Conservation (phyloP, 2,113 vertebrate species). For the Eidolon helvum region DNA sequence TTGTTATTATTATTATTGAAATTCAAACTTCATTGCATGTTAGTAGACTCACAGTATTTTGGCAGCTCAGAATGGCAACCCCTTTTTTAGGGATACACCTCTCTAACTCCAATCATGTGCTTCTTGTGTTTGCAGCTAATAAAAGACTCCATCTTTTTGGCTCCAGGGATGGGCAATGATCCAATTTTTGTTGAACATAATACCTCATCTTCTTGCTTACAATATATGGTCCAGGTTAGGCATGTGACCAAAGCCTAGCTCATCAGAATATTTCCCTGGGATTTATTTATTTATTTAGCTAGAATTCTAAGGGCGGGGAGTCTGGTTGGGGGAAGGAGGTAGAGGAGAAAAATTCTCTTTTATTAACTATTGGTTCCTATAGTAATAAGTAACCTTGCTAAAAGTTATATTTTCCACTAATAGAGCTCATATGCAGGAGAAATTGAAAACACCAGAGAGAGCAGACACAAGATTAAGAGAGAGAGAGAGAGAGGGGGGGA, state of each 20-base stretch:
- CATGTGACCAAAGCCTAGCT: not conserved
- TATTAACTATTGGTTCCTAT: not conserved
- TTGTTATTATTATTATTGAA: not conserved
- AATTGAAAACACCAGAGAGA: not conserved
- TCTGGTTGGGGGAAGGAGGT: not conserved
- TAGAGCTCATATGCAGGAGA: not conserved
- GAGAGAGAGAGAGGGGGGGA: too few species aligned
- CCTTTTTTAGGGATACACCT: not conserved
- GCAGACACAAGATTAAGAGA: not conserved
- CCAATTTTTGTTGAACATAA: not conserved
- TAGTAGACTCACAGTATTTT: slow-evolving; percentile 20
- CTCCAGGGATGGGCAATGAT: not conserved
- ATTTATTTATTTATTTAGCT: not conserved
- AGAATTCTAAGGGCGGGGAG: not conserved
- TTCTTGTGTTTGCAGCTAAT: not conserved
- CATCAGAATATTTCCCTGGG: not conserved
- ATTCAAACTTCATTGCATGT: not conserved
- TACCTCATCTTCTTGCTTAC: not conserved
- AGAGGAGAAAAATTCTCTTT: not conserved
- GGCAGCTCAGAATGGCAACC: not conserved
- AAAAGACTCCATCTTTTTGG: not conserved
- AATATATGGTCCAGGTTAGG: not conserved
- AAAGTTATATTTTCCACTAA: not conserved
- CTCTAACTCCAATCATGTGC: not conserved
- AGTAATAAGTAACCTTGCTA: not conserved